These are phyloP conservation scores for Bergia puertoricense DNA, from an alignment of 92 coral and sea anemone species.

Conservation along the genomic window DNA sequence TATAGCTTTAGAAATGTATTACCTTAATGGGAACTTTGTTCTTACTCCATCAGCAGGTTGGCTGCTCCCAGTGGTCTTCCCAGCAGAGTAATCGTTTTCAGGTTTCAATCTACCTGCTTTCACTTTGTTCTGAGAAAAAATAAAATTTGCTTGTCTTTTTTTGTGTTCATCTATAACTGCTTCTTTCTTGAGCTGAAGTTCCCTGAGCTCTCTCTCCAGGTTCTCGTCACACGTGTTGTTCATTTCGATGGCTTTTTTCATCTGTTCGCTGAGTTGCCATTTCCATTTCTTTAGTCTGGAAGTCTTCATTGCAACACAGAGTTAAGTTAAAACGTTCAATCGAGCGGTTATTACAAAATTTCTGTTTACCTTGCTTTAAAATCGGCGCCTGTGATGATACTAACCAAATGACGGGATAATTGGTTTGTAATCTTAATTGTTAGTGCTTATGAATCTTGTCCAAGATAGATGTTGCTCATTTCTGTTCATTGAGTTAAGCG, in stretches of 20 bases:
- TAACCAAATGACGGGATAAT: background rate
- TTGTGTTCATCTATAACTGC: background rate
- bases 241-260: constrained; percentile 8
- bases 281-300: background rate
- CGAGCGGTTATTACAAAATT: too few relatives aligned
- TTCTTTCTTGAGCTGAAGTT: background rate
- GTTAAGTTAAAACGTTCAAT: too few relatives aligned
- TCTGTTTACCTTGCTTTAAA: background rate
- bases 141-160: background rate
- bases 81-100: background rate
- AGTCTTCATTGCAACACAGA: background rate
- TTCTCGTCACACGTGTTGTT: background rate
- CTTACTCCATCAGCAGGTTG: background rate
- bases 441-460: background rate
- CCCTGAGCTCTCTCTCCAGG: constrained; percentile 1
- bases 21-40: background rate
- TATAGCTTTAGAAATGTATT: too few relatives aligned
- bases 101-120: background rate
- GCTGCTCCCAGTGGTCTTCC: background rate
- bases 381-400: background rate
- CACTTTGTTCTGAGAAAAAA: background rate
- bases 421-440: background rate
- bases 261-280: background rate
- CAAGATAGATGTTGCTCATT: background rate
- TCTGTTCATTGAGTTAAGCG: background rate